Percentiles rank a stretch among this genome's conserved stretches.
Evolutionary conservation across 2,888 invertebrate genomes (phyloP).

Genomic region (Synergus umbraculus): DNA sequence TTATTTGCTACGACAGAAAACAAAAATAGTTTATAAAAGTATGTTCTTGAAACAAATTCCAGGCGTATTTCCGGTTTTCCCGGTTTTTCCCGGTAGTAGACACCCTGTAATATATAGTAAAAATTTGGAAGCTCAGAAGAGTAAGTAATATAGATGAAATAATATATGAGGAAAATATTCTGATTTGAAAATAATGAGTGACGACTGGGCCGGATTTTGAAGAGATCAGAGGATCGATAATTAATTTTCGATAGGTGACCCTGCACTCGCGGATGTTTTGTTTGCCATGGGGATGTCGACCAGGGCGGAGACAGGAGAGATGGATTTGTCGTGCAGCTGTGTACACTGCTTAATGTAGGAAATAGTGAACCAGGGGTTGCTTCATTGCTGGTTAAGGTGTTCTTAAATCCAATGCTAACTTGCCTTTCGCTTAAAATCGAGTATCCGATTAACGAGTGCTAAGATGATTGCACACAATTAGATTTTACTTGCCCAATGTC

Average conservation of each 20-base stretch:
- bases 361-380: conserved; percentile 59
- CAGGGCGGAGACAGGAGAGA: conserved; percentile 64
- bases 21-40: too few relatives aligned
- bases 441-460: conserved; percentile 55
- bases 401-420: conserved; percentile 70
- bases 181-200: neutral
- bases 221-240: conserved; percentile 60
- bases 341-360: conserved; percentile 74
- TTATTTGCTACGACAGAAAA: too few relatives aligned
- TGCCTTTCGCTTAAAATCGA: conserved; percentile 55
- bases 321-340: conserved; percentile 76
- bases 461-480: conserved; percentile 51
- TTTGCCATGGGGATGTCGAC: conserved; percentile 5
- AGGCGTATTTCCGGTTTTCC: too few relatives aligned
- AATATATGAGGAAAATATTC: neutral
- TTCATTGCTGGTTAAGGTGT: conserved; percentile 71
- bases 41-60: too few relatives aligned
- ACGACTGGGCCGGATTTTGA: neutral
- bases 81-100: too few relatives aligned
- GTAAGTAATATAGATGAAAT: neutral
- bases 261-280: conserved; percentile 52
- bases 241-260: conserved; percentile 65
- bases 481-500: neutral
- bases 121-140: too few relatives aligned
- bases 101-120: too few relatives aligned